Percentiles rank a stretch among this genome's conserved stretches.
These are phyloP conservation scores for Drosophila funebris DNA, from an alignment of 1,140 invertebrate genomes.

Conservation along the genomic window DNA sequence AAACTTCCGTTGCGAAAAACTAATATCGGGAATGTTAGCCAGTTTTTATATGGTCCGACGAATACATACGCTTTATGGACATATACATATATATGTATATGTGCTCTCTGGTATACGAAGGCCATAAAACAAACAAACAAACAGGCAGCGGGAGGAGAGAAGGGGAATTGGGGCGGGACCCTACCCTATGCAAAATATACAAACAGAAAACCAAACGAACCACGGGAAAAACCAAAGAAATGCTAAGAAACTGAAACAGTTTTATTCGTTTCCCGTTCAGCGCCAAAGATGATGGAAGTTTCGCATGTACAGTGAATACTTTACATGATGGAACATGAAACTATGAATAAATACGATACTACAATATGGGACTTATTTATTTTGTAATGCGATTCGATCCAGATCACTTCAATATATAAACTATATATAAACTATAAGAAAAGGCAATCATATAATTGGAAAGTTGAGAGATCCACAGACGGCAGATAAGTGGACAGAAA, in stretches of 20 bases:
- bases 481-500: no score
- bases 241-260: constrained; percentile 56
- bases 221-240: constrained; percentile 40
- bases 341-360: no score
- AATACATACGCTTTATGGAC: constrained; percentile 8
- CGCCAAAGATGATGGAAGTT: constrained; percentile 49
- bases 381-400: no score
- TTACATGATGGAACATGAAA: not conserved
- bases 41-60: constrained; percentile 21
- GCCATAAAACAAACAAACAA: constrained; percentile 70
- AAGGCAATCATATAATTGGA: no score
- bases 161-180: constrained; percentile 6
- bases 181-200: constrained; percentile 67
- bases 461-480: no score
- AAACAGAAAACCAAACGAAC: constrained; percentile 42
- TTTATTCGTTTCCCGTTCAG: constrained; percentile 61
- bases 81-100: not conserved
- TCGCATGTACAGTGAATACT: constrained; percentile 39
- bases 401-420: no score
- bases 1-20: constrained; percentile 75
- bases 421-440: no score
- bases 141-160: constrained; percentile 27
- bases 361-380: no score
- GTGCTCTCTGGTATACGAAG: constrained; percentile 35
- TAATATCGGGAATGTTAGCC: constrained; percentile 43